phyloP scores from a whole-genome alignment of 92 coral and sea anemone species.

The Pocillopora meandrina region DNA sequence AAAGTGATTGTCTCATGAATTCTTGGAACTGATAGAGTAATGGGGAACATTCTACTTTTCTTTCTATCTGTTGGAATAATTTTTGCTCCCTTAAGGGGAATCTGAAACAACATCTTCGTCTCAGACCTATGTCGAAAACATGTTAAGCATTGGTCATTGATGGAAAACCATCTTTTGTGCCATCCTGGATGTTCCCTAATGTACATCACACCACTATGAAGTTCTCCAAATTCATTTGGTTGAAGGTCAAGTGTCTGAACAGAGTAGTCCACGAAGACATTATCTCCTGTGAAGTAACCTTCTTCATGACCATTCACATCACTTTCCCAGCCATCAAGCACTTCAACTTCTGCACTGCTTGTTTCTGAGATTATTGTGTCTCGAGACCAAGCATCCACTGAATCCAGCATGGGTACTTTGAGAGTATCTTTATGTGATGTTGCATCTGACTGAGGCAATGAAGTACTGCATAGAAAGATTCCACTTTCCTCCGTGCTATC shows the following conservation, averaged over 20 bases:
- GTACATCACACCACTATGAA: constrained; percentile 70
- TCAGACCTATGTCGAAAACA: constrained; percentile 79
- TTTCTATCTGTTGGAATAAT: constrained; percentile 77
- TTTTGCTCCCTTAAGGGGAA: constrained; percentile 76
- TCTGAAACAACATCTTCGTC: constrained; percentile 79
- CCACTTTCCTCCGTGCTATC: constrained; percentile 79
- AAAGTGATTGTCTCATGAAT: constrained; percentile 75
- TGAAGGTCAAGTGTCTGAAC: constrained; percentile 59
- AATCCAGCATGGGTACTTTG: constrained; percentile 47
- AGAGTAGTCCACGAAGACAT: constrained; percentile 60
- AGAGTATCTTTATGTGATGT: constrained; percentile 29
- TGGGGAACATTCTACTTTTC: constrained; percentile 78
- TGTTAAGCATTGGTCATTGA: constrained; percentile 73
- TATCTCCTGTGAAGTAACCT: constrained; percentile 84
- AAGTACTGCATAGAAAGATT: constrained; percentile 51
- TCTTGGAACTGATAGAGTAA: constrained; percentile 77
- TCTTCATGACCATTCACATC: constrained; percentile 70
- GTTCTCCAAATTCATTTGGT: constrained; percentile 78
- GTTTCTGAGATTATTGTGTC: constrained; percentile 75
- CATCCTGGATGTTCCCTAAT: constrained; percentile 87
- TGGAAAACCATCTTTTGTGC: constrained; percentile 85
- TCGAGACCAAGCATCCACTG: constrained; percentile 48
- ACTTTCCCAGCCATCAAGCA: constrained; percentile 65
- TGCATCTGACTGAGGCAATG: constrained; percentile 55
- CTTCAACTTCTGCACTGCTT: constrained; percentile 58